Evolutionary conservation across 1,140 invertebrate genomes (phyloP).

Genomic region (Orussus abietinus): DNA sequence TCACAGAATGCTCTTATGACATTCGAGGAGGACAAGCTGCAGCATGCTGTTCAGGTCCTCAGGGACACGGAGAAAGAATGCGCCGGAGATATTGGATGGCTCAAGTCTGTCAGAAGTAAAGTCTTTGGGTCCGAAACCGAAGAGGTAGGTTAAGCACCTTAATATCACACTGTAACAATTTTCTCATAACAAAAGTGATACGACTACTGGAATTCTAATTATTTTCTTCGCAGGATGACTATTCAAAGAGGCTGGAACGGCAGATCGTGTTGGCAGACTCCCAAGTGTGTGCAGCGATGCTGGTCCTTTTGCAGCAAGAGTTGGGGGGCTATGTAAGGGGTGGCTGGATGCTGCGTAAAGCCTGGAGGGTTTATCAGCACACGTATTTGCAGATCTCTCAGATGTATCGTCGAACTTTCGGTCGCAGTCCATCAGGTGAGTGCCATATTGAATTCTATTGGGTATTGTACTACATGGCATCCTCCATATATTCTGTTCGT

Average conservation of each 20-base stretch:
- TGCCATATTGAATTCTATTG: too few relatives aligned
- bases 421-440: conserved; percentile 34
- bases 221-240: conserved; percentile 32
- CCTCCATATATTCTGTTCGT: too few relatives aligned
- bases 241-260: conserved; percentile 53
- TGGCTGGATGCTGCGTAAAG: conserved; percentile 68
- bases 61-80: conserved; percentile 65
- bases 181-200: neutral
- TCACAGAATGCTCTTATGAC: conserved; percentile 69
- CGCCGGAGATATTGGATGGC: conserved; percentile 56
- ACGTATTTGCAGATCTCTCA: conserved; percentile 60
- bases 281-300: conserved; percentile 62
- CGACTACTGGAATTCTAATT: too few relatives aligned
- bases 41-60: conserved; percentile 57
- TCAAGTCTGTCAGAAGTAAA: conserved; percentile 56
- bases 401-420: conserved; percentile 53
- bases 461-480: too few relatives aligned
- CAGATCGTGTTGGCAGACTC: conserved; percentile 69
- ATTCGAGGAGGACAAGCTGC: conserved; percentile 67
- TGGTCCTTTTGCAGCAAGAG: conserved; percentile 66
- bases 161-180: conserved; percentile 10
- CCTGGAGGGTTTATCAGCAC: conserved; percentile 71
- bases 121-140: conserved; percentile 47
- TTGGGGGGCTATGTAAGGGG: conserved; percentile 66
- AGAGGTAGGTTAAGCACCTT: conserved; percentile 29